These are phyloP conservation scores for Ornithoptera priamus DNA, from an alignment of 2,888 invertebrate species.

Conservation along the genomic window DNA sequence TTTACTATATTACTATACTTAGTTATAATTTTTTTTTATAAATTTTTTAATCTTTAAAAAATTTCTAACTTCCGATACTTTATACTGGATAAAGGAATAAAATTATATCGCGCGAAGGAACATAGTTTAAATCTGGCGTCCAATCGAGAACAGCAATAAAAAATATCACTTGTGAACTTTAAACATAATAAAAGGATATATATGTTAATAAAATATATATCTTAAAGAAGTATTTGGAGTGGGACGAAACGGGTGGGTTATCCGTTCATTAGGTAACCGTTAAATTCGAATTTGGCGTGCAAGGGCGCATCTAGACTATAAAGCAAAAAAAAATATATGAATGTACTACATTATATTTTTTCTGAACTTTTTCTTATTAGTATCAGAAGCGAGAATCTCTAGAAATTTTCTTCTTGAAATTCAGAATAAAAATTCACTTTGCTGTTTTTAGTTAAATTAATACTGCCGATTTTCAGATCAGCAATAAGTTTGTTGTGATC, in stretches of 20 bases:
- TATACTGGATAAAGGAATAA: background rate
- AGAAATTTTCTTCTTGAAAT: background rate
- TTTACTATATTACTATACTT: too few species aligned
- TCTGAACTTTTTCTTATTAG: too few species aligned
- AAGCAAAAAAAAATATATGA: background rate
- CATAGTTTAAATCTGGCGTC: background rate
- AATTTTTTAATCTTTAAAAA: too few species aligned
- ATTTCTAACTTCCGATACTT: too few species aligned
- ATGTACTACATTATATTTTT: background rate
- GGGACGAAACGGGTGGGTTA: conserved; percentile 17
- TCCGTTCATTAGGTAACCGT: conserved; percentile 16
- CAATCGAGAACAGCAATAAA: background rate
- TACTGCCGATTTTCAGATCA: background rate
- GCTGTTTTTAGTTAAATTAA: background rate
- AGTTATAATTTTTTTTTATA: too few species aligned
- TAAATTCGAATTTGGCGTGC: conserved; percentile 6
- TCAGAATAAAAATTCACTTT: background rate
- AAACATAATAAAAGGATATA: background rate
- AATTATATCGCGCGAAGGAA: background rate
- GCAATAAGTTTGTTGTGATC: background rate
- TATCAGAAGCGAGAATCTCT: background rate
- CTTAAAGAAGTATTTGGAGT: conserved; percentile 3
- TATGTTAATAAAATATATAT: background rate
- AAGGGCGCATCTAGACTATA: conserved; percentile 17
- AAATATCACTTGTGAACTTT: background rate